These are phyloP conservation scores for Amblyjoppa fuscipennis DNA, from an alignment of 2,888 invertebrate species.

Conservation along the genomic window DNA sequence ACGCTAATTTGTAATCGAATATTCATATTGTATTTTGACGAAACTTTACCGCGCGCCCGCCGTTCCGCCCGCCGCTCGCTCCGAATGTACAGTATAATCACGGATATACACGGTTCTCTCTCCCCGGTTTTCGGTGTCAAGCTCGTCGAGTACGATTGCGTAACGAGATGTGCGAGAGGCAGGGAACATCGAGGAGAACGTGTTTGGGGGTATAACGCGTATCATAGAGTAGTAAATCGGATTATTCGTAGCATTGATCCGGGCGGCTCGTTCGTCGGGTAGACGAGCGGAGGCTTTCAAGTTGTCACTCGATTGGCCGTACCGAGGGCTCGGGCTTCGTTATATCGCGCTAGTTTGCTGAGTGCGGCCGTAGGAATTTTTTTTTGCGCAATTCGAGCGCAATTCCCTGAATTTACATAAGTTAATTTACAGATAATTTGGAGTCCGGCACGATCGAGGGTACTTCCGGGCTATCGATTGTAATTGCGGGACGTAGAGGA, in stretches of 20 bases:
- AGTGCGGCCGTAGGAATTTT: conserved; percentile 20
- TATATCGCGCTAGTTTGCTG: conserved; percentile 6
- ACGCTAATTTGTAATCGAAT: conserved; percentile 68
- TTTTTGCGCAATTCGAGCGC: not conserved
- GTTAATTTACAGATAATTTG: conserved; percentile 59
- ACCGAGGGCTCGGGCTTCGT: conserved; percentile 45
- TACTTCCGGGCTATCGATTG: not conserved
- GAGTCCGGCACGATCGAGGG: not conserved
- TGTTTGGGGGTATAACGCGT: conserved; percentile 11
- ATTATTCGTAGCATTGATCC: conserved; percentile 58
- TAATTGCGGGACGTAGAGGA: conserved; percentile 5
- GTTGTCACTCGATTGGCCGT: conserved; percentile 49
- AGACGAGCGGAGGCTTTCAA: conserved; percentile 35
- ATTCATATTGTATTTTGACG: conserved; percentile 68
- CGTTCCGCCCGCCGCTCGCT: not conserved
- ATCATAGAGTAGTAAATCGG: conserved; percentile 50
- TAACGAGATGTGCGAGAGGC: conserved; percentile 7
- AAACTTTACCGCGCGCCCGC: conserved; percentile 51
- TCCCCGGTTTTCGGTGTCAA: not conserved
- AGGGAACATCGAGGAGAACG: conserved; percentile 17
- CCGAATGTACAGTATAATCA: conserved; percentile 1
- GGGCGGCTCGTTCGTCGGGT: conserved; percentile 36
- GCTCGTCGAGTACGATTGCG: conserved; percentile 31
- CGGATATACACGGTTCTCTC: not conserved
- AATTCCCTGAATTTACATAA: conserved; percentile 18